Conservation (phyloP, 1,140 invertebrate genomes). For the Apis laboriosa region DNA sequence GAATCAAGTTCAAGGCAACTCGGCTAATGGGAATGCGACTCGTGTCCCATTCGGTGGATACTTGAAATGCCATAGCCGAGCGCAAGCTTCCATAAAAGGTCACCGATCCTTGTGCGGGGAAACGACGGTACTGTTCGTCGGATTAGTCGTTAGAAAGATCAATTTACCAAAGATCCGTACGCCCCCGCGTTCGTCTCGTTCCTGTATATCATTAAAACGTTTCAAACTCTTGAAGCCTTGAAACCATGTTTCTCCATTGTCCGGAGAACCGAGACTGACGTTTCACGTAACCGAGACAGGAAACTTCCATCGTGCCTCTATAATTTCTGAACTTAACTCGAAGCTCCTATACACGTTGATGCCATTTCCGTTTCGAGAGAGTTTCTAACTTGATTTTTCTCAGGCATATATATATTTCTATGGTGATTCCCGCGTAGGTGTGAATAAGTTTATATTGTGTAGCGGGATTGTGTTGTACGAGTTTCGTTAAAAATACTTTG, state of each 20-base stretch:
- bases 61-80: slow-evolving; percentile 55
- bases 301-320: slow-evolving; percentile 4
- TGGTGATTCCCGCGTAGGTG: background rate
- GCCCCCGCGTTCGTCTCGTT: slow-evolving; percentile 32
- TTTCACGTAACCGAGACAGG: background rate
- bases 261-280: background rate
- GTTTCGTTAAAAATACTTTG: background rate
- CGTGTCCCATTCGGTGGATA: slow-evolving; percentile 55
- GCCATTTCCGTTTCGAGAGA: background rate
- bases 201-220: slow-evolving; percentile 42
- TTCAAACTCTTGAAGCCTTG: slow-evolving; percentile 15
- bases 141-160: slow-evolving; percentile 55
- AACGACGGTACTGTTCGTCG: slow-evolving; percentile 43
- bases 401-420: background rate
- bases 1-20: slow-evolving; percentile 71
- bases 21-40: slow-evolving; percentile 63
- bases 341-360: background rate
- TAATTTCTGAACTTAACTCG: background rate
- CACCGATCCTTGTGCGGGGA: slow-evolving; percentile 53
- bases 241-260: slow-evolving; percentile 27
- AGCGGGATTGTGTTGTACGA: too few species aligned
- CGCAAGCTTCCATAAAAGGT: slow-evolving; percentile 69
- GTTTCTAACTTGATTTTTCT: background rate
- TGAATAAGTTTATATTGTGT: background rate
- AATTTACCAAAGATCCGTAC: slow-evolving; percentile 49